These are phyloP conservation scores for Zaprionus davidi DNA, from an alignment of 1,140 invertebrate genomes.

Conservation along the genomic window DNA sequence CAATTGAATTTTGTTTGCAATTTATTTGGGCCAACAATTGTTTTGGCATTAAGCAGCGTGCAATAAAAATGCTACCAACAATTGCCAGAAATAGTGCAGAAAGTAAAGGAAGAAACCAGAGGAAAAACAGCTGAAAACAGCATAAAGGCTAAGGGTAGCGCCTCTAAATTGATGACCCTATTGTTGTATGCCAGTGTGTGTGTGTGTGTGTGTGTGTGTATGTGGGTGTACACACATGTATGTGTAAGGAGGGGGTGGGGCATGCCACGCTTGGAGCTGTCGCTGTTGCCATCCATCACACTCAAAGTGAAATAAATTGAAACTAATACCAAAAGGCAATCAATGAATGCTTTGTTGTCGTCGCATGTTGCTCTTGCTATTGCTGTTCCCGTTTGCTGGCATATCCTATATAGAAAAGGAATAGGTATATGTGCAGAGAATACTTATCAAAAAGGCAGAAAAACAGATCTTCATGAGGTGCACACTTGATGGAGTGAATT, in stretches of 20 bases:
- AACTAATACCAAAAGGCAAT: slow-evolving; percentile 76
- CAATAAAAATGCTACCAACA: slow-evolving; percentile 37
- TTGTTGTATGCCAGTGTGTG: slow-evolving; percentile 14
- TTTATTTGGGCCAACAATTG: slow-evolving; percentile 73
- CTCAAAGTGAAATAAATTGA: slow-evolving; percentile 77
- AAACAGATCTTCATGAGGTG: neutral
- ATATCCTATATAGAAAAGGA: neutral
- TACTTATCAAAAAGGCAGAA: neutral
- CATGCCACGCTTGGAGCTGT: slow-evolving; percentile 53
- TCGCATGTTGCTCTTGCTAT: slow-evolving; percentile 6
- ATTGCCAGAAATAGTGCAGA: slow-evolving; percentile 3
- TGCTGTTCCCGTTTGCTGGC: slow-evolving; percentile 14
- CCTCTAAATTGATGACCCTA: slow-evolving; percentile 48
- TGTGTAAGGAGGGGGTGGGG: slow-evolving; percentile 11
- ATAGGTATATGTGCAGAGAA: neutral
- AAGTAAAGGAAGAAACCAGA: neutral
- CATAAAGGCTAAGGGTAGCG: slow-evolving; percentile 13
- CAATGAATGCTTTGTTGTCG: slow-evolving; percentile 60
- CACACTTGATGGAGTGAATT: neutral
- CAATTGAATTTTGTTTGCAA: slow-evolving; percentile 60
- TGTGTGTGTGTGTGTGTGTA: neutral
- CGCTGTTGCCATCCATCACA: slow-evolving; percentile 73
- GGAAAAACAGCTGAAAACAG: neutral
- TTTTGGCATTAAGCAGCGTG: slow-evolving; percentile 69
- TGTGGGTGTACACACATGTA: neutral